Conservation (phyloP, 2,888 invertebrate genomes). For the Arctia plantaginis region DNA sequence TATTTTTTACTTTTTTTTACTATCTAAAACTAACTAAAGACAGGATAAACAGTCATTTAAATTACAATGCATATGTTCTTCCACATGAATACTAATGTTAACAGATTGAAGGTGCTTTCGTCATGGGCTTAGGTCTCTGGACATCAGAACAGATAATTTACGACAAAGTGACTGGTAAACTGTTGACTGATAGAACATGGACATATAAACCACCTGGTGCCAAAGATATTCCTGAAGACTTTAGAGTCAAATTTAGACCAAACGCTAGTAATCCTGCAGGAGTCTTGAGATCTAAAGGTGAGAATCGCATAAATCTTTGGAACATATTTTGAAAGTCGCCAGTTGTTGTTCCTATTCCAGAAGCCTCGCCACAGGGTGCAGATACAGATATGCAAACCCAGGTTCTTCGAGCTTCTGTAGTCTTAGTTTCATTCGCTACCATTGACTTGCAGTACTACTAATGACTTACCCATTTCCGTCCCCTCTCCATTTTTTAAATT, state of each 20-base stretch:
- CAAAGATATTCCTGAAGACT: constrained; percentile 90
- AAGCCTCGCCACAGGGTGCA: too few relatives aligned
- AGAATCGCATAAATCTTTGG: not conserved
- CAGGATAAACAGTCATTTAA: not conserved
- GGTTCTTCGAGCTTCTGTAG: not conserved
- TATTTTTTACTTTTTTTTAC: too few relatives aligned
- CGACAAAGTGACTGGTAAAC: constrained; percentile 84
- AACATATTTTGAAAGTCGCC: not conserved
- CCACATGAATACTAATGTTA: not conserved
- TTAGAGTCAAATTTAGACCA: constrained; percentile 87
- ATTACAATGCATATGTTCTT: not conserved
- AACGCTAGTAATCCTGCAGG: constrained; percentile 88
- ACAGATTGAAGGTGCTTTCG: constrained; percentile 90
- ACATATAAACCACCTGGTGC: constrained; percentile 90
- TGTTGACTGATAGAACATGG: constrained; percentile 91
- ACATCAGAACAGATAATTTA: constrained; percentile 89
- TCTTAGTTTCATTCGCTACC: not conserved
- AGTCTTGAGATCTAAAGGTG: constrained; percentile 90
- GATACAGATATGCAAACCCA: too few relatives aligned
- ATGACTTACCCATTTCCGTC: not conserved
- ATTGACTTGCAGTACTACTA: not conserved
- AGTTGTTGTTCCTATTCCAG: not conserved
- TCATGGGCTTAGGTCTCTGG: constrained; percentile 91
- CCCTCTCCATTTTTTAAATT: not conserved
- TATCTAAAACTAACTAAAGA: too few relatives aligned